phyloP scores from a whole-genome alignment of 2,113 vertebrate genomes.

The Neotoma lepida region DNA sequence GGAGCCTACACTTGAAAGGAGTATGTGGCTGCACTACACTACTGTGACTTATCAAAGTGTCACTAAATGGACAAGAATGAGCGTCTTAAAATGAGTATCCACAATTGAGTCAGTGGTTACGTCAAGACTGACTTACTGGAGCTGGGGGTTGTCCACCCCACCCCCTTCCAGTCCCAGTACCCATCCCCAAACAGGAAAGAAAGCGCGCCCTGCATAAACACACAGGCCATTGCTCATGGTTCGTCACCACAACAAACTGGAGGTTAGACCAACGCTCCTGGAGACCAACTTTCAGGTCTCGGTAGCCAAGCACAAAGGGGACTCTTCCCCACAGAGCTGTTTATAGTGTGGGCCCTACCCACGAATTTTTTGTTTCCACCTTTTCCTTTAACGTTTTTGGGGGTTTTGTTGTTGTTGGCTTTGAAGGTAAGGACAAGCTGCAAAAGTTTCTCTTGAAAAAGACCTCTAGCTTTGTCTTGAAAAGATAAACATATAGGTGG shows the following conservation, averaged over 20 bases:
- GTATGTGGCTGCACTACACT: not conserved
- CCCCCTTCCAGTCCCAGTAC: not conserved
- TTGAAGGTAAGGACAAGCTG: slow-evolving; percentile 3
- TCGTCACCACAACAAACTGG: slow-evolving; percentile 73
- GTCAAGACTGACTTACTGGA: not conserved
- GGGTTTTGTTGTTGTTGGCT: not conserved
- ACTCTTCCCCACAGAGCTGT: not conserved
- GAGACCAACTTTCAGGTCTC: slow-evolving; percentile 23
- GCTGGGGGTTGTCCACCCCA: not conserved
- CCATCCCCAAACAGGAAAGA: slow-evolving; percentile 69
- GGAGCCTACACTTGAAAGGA: not conserved
- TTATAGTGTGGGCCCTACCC: not conserved
- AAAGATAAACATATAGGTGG: not conserved
- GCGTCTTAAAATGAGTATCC: not conserved
- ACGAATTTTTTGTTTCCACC: slow-evolving; percentile 39
- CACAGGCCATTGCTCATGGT: slow-evolving; percentile 9
- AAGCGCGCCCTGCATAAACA: slow-evolving; percentile 66
- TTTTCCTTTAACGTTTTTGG: not conserved
- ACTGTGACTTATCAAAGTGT: slow-evolving; percentile 35
- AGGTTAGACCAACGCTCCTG: slow-evolving; percentile 24
- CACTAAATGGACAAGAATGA: not conserved
- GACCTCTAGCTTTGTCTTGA: not conserved
- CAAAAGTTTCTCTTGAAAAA: slow-evolving; percentile 65
- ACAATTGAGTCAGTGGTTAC: not conserved
- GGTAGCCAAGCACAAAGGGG: slow-evolving; percentile 56